Evolutionary conservation across 2,797 vertebrate genomes (phyloP).

Genomic region (Apogon hyalosoma): DNA sequence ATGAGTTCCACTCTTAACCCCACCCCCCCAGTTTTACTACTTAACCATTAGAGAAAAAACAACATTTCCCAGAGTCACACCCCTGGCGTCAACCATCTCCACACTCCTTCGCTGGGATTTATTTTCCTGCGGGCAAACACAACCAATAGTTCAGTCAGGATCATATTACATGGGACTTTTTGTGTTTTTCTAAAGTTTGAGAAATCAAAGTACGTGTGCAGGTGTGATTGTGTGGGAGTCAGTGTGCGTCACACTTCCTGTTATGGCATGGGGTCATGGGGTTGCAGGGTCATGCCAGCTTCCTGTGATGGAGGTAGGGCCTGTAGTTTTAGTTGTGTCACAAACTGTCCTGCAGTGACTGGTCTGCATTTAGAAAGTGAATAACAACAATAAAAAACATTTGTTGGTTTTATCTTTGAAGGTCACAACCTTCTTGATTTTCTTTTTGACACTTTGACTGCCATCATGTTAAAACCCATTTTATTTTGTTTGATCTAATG

Average conservation of each 20-base stretch:
- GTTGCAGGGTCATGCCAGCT: constrained; percentile 7
- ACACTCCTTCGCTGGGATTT: constrained; percentile 31
- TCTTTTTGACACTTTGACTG: too few relatives aligned
- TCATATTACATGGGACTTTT: constrained; percentile 46
- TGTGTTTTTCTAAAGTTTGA: constrained; percentile 13
- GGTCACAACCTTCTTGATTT: too few relatives aligned
- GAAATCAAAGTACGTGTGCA: constrained; percentile 13
- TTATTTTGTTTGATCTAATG: too few relatives aligned
- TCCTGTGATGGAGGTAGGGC: constrained; percentile 68
- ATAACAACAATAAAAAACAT: constrained; percentile 33
- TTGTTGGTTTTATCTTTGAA: too few relatives aligned
- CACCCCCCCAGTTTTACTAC: constrained; percentile 18
- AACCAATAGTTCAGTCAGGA: constrained; percentile 25
- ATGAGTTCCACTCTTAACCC: constrained; percentile 1
- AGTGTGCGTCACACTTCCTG: constrained; percentile 26
- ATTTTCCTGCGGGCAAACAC: constrained; percentile 26
- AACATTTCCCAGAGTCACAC: constrained; percentile 33
- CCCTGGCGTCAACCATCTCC: constrained; percentile 1
- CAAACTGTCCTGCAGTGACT: constrained; percentile 13
- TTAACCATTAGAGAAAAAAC: constrained; percentile 20
- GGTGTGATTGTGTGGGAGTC: constrained; percentile 20
- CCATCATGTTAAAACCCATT: too few relatives aligned
- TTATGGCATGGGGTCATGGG: constrained; percentile 42
- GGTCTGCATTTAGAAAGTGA: constrained; percentile 44
- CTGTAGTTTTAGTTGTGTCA: constrained; percentile 50